Evolutionary conservation across 2,888 invertebrate genomes (phyloP), one percentile per base, ranked within the genome.

Genomic region (Gastrophysa polygoni): DNA sequence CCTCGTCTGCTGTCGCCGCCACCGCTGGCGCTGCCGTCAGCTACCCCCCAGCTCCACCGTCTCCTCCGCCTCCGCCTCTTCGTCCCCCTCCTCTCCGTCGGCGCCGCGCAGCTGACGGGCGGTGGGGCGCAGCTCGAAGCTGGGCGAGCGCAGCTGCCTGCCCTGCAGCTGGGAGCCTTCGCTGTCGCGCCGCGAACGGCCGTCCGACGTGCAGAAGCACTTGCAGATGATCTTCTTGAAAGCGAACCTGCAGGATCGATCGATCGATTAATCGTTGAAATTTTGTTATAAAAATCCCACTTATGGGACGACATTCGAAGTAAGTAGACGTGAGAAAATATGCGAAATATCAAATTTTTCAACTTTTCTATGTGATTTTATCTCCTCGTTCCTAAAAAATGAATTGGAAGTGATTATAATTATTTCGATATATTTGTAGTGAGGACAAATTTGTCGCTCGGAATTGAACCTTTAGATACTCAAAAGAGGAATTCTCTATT

Each of bases 191-290:
- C 86, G 79, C 1, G 84, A 85, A 20, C 57, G 58, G n/a, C 52
- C 78, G 16, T 50, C 78, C 14, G 50, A 78, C n/a, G 85, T 87
- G 79, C 92, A 92, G 82, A 92, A 89, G 75, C 92, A 93, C 74
- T 90, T 89, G 82, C 95, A 95, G 71, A 96, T 91, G 71, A 97
- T 94, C 71, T 91, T 89, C 82, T 95, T 95, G 83, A 97, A 97
- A 20, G 96, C 96, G 78, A 92, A 66, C 44, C 63, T 63, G 28
- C 44, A 16, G 16, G 2, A 46, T 4, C 14, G 16, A 46, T 2
- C 4, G 10, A 14, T n/a, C n/a, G n/a, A n/a, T n/a, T n/a, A n/a
- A n/a, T n/a, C n/a, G n/a, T n/a, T n/a, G n/a, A n/a, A n/a, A n/a
- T n/a, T n/a, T n/a, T n/a, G n/a, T n/a, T n/a, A n/a, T n/a, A n/a